Base-by-base conservation (phyloP, 2,797 vertebrate genomes). In the Iguana delicatissima region DNA sequence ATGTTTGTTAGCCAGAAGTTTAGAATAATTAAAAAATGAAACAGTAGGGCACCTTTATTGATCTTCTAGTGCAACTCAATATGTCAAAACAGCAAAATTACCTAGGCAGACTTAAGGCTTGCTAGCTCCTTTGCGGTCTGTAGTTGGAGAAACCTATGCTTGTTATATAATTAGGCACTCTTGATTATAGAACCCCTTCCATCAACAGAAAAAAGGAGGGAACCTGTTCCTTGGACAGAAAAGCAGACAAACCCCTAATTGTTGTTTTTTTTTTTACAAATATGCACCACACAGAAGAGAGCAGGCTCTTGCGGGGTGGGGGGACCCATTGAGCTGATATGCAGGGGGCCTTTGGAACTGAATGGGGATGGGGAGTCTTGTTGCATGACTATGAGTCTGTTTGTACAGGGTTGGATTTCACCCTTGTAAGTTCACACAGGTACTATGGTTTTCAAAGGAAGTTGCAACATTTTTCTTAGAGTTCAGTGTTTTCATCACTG, bases 1-100 rank as follows among this genome's bases (percentile, higher is more conserved):
- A 24, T 67, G 64, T 87, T 79, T 0, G 0, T 89, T 79, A 18
- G 84, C 57, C 86, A 74, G 77, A 90, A 86, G 89, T 90, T 91
- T 42, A 88, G 67, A 93, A 80, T 52, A 0, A 57, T 57, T 52
- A 52, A 50, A 20, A 35, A 82, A 32, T 46, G 55, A 6, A 73
- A 67, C 85, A 9, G 38, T 38, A 82, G 74, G 81, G 88, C 84
- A 59, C 9, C 0, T 79, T 89, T 73, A 92, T 87, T 79, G 88
- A 88, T 94, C 92, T 93, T 91, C 87, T 88, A 74, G 62, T 16
- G 6, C 32, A 86, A 35, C 46, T 91, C 90, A 86, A 77, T 89
- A 5, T 87, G 88, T 90, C 74, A 91, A 91, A 90, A 76, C 89
- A 72, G 91, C 94, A 93, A 86, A 92, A 32, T 64, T 69, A 55